These are phyloP conservation scores for Alces alces DNA, from an alignment of 2,113 vertebrate genomes.

Conservation along the genomic window DNA sequence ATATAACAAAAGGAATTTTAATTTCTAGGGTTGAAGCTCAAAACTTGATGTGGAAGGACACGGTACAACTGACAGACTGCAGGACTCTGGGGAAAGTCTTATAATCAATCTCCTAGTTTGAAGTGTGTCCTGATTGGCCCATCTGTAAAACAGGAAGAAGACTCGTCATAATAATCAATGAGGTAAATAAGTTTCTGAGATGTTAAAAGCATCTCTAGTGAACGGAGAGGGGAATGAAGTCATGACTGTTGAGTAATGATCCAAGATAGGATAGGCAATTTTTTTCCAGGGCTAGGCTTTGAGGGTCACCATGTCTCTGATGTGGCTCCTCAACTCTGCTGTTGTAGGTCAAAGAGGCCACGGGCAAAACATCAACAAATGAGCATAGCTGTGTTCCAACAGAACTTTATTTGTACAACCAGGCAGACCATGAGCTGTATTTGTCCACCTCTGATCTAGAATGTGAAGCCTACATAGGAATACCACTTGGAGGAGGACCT, in stretches of 20 bases:
- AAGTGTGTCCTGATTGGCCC: not conserved
- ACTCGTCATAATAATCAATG: not conserved
- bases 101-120: not conserved
- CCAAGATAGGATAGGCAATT: not conserved
- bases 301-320: not conserved
- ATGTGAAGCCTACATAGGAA: not conserved
- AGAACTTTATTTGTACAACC: slow-evolving; percentile 10
- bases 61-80: not conserved
- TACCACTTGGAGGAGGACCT: not conserved
- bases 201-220: not conserved
- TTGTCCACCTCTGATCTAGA: not conserved
- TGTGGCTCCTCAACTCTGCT: not conserved
- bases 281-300: not conserved
- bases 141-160: slow-evolving; percentile 21
- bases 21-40: not conserved
- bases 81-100: not conserved
- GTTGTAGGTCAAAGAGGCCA: not conserved
- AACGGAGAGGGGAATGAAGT: not conserved
- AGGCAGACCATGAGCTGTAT: not conserved
- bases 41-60: not conserved
- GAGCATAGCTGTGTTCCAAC: not conserved
- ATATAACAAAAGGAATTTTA: not conserved
- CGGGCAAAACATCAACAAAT: not conserved
- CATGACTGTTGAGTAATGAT: not conserved
- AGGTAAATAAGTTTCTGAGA: slow-evolving; percentile 1